These are phyloP conservation scores for Uria aalge DNA, from an alignment of 2,113 vertebrate species.

Conservation along the genomic window DNA sequence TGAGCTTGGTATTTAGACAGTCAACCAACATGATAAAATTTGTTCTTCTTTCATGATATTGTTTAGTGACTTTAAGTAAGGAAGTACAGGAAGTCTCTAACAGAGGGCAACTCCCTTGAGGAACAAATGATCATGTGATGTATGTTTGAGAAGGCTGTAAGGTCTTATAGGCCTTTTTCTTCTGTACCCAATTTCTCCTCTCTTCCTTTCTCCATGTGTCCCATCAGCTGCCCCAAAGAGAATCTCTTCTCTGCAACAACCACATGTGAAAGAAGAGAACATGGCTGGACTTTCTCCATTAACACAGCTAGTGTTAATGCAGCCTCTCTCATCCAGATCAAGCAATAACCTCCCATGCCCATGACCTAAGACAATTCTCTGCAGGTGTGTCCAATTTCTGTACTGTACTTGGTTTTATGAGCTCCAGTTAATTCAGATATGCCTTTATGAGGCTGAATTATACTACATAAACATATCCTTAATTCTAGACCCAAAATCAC, in stretches of 20 bases:
- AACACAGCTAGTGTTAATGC: background rate
- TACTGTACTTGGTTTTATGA: background rate
- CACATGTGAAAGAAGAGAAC: background rate
- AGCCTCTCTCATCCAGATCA: background rate
- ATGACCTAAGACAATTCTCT: background rate
- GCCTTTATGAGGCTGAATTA: background rate
- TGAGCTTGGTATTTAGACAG: background rate
- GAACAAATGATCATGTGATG: background rate
- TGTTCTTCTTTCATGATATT: background rate
- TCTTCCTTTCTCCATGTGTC: background rate
- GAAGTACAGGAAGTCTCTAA: background rate
- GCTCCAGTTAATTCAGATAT: background rate
- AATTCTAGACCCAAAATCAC: background rate
- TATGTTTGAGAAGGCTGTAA: background rate
- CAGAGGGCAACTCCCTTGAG: background rate
- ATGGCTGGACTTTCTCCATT: background rate
- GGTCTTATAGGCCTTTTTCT: background rate
- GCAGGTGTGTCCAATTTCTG: background rate
- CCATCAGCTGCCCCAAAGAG: background rate
- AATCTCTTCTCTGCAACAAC: background rate
- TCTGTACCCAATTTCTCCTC: background rate
- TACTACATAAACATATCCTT: background rate
- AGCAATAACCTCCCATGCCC: accelerated
- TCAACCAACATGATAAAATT: background rate
- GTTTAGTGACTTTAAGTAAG: background rate